phyloP scores from a whole-genome alignment of 2,113 vertebrate genomes.

The Caranx ignobilis region DNA sequence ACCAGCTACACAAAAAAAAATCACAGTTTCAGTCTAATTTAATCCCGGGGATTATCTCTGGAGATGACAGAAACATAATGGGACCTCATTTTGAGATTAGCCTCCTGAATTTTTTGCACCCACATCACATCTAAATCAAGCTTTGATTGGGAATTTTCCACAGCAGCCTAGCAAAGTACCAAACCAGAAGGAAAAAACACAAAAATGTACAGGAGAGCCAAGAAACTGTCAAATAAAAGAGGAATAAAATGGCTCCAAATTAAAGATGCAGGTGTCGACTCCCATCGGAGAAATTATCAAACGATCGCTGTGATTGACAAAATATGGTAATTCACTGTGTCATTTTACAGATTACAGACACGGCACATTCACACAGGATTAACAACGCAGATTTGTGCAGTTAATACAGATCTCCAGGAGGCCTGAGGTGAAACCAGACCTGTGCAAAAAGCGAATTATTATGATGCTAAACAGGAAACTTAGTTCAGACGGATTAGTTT shows the following conservation, averaged over 20 bases:
- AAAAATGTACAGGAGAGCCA: neutral
- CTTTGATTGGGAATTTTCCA: conserved; percentile 36
- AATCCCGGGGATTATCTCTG: conserved; percentile 51
- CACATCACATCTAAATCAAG: conserved; percentile 29
- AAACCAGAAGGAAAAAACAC: neutral
- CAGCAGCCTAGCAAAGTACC: neutral
- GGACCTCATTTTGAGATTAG: conserved; percentile 48
- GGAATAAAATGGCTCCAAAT: neutral
- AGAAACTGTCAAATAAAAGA: no score
- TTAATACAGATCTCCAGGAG: conserved; percentile 33
- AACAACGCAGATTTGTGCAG: conserved; percentile 32
- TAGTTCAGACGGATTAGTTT: conserved; percentile 41
- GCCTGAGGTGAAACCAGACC: conserved; percentile 11
- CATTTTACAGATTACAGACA: conserved; percentile 44
- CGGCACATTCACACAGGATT: conserved; percentile 16
- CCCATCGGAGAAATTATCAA: conserved; percentile 16
- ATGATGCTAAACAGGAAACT: conserved; percentile 38
- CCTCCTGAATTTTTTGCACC: conserved; percentile 35
- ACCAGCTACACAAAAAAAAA: conserved; percentile 23
- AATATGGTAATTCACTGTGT: neutral
- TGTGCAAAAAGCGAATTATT: conserved; percentile 44
- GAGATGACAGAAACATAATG: conserved; percentile 46
- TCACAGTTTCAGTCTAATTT: conserved; percentile 48
- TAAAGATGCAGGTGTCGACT: conserved; percentile 30
- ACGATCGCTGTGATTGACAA: neutral